A percentile compares a stretch with the other conserved stretches of the same genome.
These are phyloP conservation scores for Drosophila arizonae DNA, from an alignment of 1,140 invertebrate species.

Conservation along the genomic window DNA sequence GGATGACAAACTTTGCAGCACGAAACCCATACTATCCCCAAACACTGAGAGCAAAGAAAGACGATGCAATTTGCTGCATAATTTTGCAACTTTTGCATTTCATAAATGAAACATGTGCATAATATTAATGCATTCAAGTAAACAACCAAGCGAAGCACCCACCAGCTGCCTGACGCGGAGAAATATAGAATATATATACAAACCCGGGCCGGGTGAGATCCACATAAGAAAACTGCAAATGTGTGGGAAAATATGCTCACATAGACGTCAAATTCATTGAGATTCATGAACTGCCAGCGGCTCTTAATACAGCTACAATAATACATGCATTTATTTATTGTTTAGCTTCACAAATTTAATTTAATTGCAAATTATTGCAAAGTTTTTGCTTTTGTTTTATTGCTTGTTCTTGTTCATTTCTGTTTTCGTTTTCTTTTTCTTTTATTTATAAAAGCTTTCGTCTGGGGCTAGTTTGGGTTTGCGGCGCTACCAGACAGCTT, in stretches of 20 bases:
- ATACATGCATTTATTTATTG: conserved; percentile 56
- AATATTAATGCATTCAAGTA: conserved; percentile 65
- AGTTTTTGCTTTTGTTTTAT: conserved; percentile 8
- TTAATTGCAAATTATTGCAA: conserved; percentile 63
- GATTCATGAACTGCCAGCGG: conserved; percentile 51
- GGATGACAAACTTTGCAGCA: conserved; percentile 40
- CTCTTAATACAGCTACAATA: background rate
- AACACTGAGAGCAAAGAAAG: background rate
- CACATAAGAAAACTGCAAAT: conserved; percentile 24
- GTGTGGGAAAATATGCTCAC: background rate
- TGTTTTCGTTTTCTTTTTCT: too few relatives aligned
- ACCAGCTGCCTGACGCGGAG: background rate
- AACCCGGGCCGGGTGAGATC: background rate
- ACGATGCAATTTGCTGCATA: conserved; percentile 41
- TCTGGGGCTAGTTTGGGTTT: conserved; percentile 19
- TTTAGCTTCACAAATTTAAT: conserved; percentile 51
- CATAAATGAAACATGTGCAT: conserved; percentile 81
- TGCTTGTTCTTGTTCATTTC: too few relatives aligned
- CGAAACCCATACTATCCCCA: background rate
- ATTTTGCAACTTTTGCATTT: conserved; percentile 72
- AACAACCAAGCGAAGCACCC: conserved; percentile 35
- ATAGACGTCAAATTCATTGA: conserved; percentile 46
- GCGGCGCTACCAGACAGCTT: background rate
- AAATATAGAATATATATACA: background rate
- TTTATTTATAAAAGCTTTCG: conserved; percentile 14